These are phyloP conservation scores for Sebastes goodei DNA, from an alignment of 2,797 vertebrate species.

Conservation along the genomic window DNA sequence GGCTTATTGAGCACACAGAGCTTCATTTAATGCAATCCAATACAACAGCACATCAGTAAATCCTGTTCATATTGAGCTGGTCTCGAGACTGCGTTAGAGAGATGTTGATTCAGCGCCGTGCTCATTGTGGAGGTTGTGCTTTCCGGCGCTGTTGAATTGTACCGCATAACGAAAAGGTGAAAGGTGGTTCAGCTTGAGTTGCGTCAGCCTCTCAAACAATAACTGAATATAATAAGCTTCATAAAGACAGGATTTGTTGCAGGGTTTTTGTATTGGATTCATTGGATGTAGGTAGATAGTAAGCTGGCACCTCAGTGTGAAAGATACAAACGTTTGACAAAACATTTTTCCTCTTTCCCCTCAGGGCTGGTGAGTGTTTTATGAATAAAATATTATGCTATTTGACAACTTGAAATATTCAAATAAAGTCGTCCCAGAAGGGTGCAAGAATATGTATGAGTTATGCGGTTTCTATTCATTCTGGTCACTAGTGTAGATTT, in stretches of 20 bases:
- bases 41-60: neutral
- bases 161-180: constrained; percentile 16
- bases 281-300: neutral
- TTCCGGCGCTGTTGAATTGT: neutral
- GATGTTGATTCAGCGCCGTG: constrained; percentile 24
- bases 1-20: neutral
- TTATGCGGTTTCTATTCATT: neutral
- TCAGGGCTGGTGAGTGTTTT: neutral
- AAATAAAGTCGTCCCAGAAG: neutral
- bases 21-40: constrained; percentile 3
- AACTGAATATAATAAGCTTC: constrained; percentile 3
- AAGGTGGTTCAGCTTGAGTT: constrained; percentile 1
- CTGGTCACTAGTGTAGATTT: neutral
- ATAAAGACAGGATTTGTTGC: constrained; percentile 16
- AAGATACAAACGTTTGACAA: neutral
- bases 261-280: neutral
- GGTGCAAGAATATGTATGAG: neutral
- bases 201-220: neutral
- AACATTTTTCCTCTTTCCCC: neutral
- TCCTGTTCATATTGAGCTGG: constrained; percentile 20
- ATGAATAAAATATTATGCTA: constrained; percentile 33
- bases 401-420: constrained; percentile 29
- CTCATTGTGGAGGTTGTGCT: neutral
- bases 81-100: neutral
- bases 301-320: neutral